Percentiles rank a stretch among this genome's conserved stretches.
Evolutionary conservation across 2,797 vertebrate species (phyloP).

Genomic region (Crenuchus spilurus): DNA sequence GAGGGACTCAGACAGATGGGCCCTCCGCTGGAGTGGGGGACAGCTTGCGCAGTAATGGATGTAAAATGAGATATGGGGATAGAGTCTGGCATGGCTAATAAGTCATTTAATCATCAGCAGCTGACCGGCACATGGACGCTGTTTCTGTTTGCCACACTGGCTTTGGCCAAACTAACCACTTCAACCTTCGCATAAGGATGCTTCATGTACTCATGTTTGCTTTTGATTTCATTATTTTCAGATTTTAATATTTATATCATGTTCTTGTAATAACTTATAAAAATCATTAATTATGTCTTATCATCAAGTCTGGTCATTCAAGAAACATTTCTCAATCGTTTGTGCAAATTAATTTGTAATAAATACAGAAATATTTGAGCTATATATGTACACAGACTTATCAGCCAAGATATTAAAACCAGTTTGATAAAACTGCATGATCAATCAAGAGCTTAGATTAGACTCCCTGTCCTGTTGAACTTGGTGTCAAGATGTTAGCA

Average conservation of each 20-base stretch:
- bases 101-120: conserved; percentile 70
- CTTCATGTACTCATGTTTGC: background rate
- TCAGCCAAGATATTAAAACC: too few species aligned
- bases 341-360: too few species aligned
- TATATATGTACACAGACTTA: too few species aligned
- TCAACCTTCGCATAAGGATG: conserved; percentile 14
- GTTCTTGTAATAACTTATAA: too few species aligned
- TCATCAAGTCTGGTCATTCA: too few species aligned
- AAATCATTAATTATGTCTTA: too few species aligned
- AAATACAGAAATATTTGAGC: too few species aligned
- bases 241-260: background rate
- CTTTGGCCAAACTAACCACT: conserved; percentile 27
- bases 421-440: too few species aligned
- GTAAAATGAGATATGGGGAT: conserved; percentile 58
- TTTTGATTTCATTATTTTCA: background rate
- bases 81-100: conserved; percentile 67
- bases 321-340: too few species aligned
- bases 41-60: conserved; percentile 72
- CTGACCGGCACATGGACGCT: conserved; percentile 64
- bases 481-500: too few species aligned
- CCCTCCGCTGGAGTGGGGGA: conserved; percentile 62
- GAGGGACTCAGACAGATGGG: conserved; percentile 57
- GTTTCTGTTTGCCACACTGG: conserved; percentile 38
- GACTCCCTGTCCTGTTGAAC: too few species aligned
- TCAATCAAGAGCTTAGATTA: too few species aligned